Evolutionary conservation across 2,888 invertebrate genomes (phyloP).

Genomic region (Acleris emargana): DNA sequence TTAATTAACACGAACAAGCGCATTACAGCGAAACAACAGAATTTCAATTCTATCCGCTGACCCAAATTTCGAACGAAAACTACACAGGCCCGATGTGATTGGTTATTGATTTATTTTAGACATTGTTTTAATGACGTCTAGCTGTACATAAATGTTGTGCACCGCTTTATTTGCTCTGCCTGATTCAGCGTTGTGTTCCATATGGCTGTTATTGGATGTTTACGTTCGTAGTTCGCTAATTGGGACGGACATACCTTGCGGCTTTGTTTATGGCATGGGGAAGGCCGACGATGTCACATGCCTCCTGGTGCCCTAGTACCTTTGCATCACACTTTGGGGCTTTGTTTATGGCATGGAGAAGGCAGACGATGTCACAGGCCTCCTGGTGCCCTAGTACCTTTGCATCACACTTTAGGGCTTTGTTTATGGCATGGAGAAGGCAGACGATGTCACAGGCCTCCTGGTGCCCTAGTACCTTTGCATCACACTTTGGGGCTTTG

Average conservation of each 20-base stretch:
- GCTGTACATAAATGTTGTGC: constrained; percentile 28
- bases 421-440: not conserved
- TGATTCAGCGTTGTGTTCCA: constrained; percentile 1
- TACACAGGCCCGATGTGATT: constrained; percentile 66
- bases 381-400: too few relatives aligned
- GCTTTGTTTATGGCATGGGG: not conserved
- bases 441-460: too few relatives aligned
- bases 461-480: too few relatives aligned
- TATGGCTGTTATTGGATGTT: constrained; percentile 3
- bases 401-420: constrained; percentile 65
- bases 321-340: too few relatives aligned
- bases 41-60: constrained; percentile 62
- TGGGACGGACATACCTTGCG: constrained; percentile 65
- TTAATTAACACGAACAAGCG: constrained; percentile 9
- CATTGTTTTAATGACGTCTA: constrained; percentile 44
- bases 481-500: too few relatives aligned
- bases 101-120: constrained; percentile 69
- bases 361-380: too few relatives aligned
- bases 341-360: too few relatives aligned
- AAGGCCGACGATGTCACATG: too few relatives aligned
- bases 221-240: not conserved
- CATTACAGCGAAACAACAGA: constrained; percentile 24
- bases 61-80: constrained; percentile 63
- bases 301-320: too few relatives aligned
- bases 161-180: not conserved